These are phyloP conservation scores for Prosapia bicincta DNA, from an alignment of 2,888 invertebrate species.

Conservation along the genomic window DNA sequence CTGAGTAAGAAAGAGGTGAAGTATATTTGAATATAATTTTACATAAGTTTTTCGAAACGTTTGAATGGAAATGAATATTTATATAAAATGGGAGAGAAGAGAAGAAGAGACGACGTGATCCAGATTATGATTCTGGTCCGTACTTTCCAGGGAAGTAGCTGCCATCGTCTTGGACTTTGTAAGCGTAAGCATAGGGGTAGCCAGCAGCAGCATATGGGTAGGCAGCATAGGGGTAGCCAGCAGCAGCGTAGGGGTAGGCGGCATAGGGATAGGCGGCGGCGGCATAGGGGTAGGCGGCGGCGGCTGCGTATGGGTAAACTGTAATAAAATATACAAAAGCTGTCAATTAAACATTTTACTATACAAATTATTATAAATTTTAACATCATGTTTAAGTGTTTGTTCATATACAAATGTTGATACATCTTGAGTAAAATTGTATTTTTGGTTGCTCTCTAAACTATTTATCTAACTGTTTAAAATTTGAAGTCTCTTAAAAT, in stretches of 20 bases:
- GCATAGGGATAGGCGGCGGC: conserved; percentile 25
- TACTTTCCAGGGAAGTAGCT: background rate
- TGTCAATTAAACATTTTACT: too few relatives aligned
- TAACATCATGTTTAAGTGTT: too few relatives aligned
- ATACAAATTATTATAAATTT: too few relatives aligned
- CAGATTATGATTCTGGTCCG: background rate
- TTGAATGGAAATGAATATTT: background rate
- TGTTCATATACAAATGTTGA: too few relatives aligned
- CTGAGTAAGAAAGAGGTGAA: background rate
- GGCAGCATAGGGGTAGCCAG: background rate
- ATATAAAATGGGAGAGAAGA: background rate
- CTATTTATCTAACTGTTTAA: too few relatives aligned
- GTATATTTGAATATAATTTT: background rate
- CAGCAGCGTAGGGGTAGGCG: conserved; percentile 6
- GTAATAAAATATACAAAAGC: too few relatives aligned
- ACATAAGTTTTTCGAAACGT: background rate
- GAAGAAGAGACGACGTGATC: background rate
- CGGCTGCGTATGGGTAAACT: too few relatives aligned
- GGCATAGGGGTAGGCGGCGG: conserved; percentile 34
- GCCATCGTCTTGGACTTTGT: background rate
- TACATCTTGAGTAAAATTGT: too few relatives aligned
- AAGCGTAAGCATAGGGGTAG: conserved; percentile 5
- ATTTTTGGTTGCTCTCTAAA: too few relatives aligned
- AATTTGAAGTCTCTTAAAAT: too few relatives aligned
- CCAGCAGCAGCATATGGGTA: background rate